phyloP scores from a whole-genome alignment of 2,888 invertebrate genomes.

The Drepanosiphum platanoidis region DNA sequence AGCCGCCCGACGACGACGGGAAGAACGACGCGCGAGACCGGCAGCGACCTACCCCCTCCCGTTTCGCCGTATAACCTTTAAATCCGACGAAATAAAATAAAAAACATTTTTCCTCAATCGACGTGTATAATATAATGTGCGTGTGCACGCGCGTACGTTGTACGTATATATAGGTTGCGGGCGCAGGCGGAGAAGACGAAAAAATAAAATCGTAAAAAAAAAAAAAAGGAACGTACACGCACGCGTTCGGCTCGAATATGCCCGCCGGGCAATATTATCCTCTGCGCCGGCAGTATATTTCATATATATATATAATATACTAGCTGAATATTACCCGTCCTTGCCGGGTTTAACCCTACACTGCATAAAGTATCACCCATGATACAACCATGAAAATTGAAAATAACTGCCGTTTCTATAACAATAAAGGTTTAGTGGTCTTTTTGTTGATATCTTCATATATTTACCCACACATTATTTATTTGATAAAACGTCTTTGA shows the following conservation, averaged over 20 bases:
- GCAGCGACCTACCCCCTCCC: background rate
- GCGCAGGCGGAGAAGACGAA: background rate
- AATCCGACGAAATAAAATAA: constrained; percentile 9
- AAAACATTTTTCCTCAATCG: background rate
- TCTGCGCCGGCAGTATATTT: background rate
- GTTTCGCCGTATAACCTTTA: background rate
- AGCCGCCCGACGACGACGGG: constrained; percentile 10
- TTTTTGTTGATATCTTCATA: too few species aligned
- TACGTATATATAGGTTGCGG: background rate
- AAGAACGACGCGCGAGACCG: background rate
- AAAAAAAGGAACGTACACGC: too few species aligned
- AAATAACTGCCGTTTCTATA: too few species aligned
- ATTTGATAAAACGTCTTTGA: too few species aligned
- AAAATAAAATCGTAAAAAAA: too few species aligned
- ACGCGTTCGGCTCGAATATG: background rate
- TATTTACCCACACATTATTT: too few species aligned
- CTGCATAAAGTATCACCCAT: too few species aligned
- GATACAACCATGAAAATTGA: too few species aligned
- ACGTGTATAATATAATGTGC: too few species aligned
- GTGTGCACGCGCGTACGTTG: background rate
- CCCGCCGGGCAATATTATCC: background rate
- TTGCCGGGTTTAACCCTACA: too few species aligned
- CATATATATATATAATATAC: background rate
- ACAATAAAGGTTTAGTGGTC: too few species aligned
- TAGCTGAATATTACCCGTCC: too few species aligned